A percentile compares a stretch with the other conserved stretches of the same genome.
Evolutionary conservation across 1,140 invertebrate genomes (phyloP).

Genomic region (Drosophila rhopaloa): DNA sequence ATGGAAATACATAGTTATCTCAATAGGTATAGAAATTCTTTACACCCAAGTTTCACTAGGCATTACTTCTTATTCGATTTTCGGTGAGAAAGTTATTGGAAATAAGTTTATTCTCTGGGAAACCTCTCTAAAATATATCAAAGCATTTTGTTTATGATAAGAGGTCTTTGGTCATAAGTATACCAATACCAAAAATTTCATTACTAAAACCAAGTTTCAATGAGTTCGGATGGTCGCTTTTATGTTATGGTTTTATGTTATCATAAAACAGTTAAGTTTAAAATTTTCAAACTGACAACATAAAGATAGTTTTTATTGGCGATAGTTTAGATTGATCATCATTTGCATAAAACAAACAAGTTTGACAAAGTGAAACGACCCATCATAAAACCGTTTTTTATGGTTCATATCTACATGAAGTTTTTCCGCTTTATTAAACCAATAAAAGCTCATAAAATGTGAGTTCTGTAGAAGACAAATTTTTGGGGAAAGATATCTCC

Average conservation of each 20-base stretch:
- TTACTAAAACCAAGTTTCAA: background rate
- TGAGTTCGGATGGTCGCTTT: background rate
- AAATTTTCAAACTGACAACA: background rate
- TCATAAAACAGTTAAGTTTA: slow-evolving; percentile 3
- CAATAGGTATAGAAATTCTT: no score
- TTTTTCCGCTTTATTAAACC: slow-evolving; percentile 20
- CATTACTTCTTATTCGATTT: background rate
- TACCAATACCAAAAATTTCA: background rate
- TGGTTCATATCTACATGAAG: slow-evolving; percentile 9
- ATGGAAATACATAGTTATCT: no score
- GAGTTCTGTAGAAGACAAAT: slow-evolving; percentile 3
- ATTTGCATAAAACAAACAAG: slow-evolving; percentile 35
- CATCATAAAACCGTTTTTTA: slow-evolving; percentile 24
- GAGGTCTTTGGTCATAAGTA: background rate
- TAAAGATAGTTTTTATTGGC: slow-evolving; percentile 19
- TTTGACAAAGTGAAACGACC: background rate
- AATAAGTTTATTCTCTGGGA: background rate
- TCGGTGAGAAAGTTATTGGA: background rate
- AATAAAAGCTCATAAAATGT: slow-evolving; percentile 24
- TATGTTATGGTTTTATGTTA: background rate
- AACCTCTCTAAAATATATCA: background rate
- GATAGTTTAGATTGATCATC: slow-evolving; percentile 7
- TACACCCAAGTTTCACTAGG: no score
- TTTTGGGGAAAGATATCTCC: background rate
- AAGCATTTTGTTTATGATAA: background rate